phyloP scores from a whole-genome alignment of 2,113 vertebrate species.

The Dicentrarchus labrax region DNA sequence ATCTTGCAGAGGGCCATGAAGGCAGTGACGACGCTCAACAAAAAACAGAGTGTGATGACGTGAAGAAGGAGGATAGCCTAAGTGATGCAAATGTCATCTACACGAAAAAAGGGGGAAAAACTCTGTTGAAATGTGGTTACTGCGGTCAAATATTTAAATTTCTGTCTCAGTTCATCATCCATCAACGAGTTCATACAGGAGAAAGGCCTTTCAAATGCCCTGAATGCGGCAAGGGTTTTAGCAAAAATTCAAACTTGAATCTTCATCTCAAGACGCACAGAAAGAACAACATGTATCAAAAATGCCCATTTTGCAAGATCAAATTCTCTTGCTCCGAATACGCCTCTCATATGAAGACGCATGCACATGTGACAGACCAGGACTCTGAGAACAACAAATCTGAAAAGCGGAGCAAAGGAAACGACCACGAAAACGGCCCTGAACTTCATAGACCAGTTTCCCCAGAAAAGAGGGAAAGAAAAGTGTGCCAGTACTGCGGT shows the following conservation, averaged over 20 bases:
- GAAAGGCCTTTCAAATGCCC: constrained; percentile 83
- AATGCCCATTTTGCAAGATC: constrained; percentile 68
- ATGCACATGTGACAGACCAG: constrained; percentile 5
- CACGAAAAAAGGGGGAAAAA: constrained; percentile 66
- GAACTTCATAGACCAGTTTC: neutral
- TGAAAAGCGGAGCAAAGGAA: constrained; percentile 6
- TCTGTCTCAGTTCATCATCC: constrained; percentile 82
- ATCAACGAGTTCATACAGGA: constrained; percentile 84
- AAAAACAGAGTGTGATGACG: constrained; percentile 7
- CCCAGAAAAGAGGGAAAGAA: constrained; percentile 48
- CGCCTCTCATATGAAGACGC: constrained; percentile 53
- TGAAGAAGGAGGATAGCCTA: neutral
- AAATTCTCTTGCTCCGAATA: constrained; percentile 63
- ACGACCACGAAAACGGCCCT: neutral
- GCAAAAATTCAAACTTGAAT: constrained; percentile 83
- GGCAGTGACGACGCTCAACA: neutral
- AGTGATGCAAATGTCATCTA: neutral
- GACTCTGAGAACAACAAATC: neutral
- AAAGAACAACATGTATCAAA: constrained; percentile 52
- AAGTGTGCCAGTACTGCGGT: constrained; percentile 80
- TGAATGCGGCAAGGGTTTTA: constrained; percentile 82
- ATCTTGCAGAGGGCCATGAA: constrained; percentile 6
- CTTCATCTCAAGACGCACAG: constrained; percentile 81
- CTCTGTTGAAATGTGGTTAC: constrained; percentile 73
- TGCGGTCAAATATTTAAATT: constrained; percentile 80